These are phyloP conservation scores for Apomyelois bistriatella DNA, from an alignment of 2,888 invertebrate genomes.

Conservation along the genomic window DNA sequence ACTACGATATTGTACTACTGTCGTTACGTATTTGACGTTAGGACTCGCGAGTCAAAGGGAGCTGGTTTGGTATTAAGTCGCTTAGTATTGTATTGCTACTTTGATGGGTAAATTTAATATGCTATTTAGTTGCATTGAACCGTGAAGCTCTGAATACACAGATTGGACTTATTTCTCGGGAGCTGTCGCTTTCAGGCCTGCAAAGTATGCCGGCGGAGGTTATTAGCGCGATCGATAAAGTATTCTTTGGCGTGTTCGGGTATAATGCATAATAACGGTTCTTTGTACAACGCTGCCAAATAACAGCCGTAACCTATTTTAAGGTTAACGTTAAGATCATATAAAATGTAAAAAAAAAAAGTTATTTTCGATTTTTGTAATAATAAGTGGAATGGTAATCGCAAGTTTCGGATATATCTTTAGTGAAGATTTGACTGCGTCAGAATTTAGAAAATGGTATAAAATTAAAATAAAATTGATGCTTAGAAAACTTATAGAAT, in stretches of 20 bases:
- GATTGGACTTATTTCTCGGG: constrained; percentile 13
- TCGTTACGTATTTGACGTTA: constrained; percentile 44
- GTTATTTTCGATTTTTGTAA: constrained; percentile 26
- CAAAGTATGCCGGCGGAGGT: constrained; percentile 17
- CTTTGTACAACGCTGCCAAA: constrained; percentile 34
- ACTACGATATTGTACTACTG: constrained; percentile 42
- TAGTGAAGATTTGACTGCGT: constrained; percentile 33
- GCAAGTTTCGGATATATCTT: constrained; percentile 8
- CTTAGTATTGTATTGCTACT: constrained; percentile 17
- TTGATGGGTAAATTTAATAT: constrained; percentile 10
- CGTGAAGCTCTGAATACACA: constrained; percentile 16
- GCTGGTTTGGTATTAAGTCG: constrained; percentile 24
- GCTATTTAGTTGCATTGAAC: constrained; percentile 18
- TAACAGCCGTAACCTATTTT: constrained; percentile 18
- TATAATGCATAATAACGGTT: constrained; percentile 42
- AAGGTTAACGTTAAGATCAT: constrained; percentile 8
- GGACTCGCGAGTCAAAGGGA: constrained; percentile 23
- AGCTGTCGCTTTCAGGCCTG: constrained; percentile 9
- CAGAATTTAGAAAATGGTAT: constrained; percentile 40
- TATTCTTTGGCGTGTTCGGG: constrained; percentile 33
- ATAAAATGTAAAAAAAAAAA: constrained; percentile 12
- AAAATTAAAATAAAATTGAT: constrained; percentile 29
- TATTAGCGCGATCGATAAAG: constrained; percentile 29
- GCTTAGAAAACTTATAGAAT: constrained; percentile 52
- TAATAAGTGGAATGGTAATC: constrained; percentile 15